These are phyloP conservation scores for Megaceryle torquata DNA, from an alignment of 2,113 vertebrate species.

Conservation along the genomic window DNA sequence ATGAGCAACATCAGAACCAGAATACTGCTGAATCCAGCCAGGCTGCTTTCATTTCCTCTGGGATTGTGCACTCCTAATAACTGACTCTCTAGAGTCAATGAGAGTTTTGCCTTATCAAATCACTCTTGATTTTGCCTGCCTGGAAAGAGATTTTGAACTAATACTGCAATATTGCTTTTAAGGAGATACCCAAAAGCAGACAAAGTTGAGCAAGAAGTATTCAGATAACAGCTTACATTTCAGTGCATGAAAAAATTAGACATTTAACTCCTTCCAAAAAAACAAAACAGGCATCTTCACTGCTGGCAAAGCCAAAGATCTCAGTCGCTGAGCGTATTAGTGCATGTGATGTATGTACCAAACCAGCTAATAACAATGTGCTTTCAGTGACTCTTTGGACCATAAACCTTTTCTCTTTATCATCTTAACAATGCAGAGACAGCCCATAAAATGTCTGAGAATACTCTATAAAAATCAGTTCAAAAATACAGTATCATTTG, in stretches of 20 bases:
- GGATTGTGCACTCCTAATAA: not conserved
- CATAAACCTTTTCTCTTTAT: not conserved
- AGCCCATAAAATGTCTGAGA: not conserved
- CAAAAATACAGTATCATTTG: not conserved
- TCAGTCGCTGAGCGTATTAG: not conserved
- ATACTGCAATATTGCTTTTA: not conserved
- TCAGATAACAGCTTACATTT: not conserved
- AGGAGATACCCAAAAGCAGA: not conserved
- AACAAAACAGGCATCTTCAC: not conserved
- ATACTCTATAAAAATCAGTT: not conserved
- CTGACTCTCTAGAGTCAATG: not conserved
- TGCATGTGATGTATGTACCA: not conserved
- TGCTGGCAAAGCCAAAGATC: not conserved
- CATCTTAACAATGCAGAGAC: not conserved
- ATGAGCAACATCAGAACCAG: not conserved
- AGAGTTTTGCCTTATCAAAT: not conserved
- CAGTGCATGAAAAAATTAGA: not conserved
- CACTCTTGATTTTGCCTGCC: not conserved
- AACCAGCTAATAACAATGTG: not conserved
- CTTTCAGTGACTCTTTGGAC: not conserved
- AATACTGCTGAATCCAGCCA: not conserved
- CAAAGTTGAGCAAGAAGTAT: not conserved
- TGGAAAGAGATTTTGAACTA: not conserved
- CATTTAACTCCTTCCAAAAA: not conserved
- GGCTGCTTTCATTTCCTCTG: not conserved